Evolutionary conservation across 2,113 vertebrate species (phyloP), one percentile per base, ranked within the genome.

Genomic region (Bufo gargarizans): DNA sequence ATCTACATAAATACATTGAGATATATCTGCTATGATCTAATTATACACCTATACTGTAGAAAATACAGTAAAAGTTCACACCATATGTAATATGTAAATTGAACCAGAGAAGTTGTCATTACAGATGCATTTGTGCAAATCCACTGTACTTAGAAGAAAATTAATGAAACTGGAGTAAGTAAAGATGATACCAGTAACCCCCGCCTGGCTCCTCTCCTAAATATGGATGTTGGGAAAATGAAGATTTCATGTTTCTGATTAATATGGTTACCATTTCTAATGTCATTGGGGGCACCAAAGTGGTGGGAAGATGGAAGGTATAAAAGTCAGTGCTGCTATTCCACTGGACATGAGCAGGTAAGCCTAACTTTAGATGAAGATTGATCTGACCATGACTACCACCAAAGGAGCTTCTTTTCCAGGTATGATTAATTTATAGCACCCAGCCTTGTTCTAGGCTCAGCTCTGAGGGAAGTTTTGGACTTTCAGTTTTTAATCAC

Each of bases 161-260:
- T 77, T 83, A 88, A 88, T 88, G 50, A 88, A 82, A 88, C 47
- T 49, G 63, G 33, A 61, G 45, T n/a, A 77, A 1, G 16, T 12
- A 20, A 63, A 53, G 47, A 76, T 22, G 45, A 83, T 50, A 59
- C 19, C 67, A 20, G 4, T 82, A 81, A 82, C 3, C 58, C 14
- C 20, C 9, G 58, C 20, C 19, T 43, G 69, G 69, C 16, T 77
- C 4, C 16, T 77, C 55, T 80, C 49, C 69, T 83, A 77, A 61
- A 83, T 88, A 88, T 88, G 80, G 33, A 88, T 88, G 47, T 33
- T 58, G n/a, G 79, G 43, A 20, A 82, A 50, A 76, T 74, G 43
- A 65, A 59, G 69, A 22, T 74, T 77, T 55, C 47, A 84, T 82
- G 87, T 88, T 84, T 83, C 87, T 88, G 55, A 88, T 88, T 88